Base-by-base conservation (phyloP, 2,113 vertebrate species). In the Sebastes schlegelii region DNA sequence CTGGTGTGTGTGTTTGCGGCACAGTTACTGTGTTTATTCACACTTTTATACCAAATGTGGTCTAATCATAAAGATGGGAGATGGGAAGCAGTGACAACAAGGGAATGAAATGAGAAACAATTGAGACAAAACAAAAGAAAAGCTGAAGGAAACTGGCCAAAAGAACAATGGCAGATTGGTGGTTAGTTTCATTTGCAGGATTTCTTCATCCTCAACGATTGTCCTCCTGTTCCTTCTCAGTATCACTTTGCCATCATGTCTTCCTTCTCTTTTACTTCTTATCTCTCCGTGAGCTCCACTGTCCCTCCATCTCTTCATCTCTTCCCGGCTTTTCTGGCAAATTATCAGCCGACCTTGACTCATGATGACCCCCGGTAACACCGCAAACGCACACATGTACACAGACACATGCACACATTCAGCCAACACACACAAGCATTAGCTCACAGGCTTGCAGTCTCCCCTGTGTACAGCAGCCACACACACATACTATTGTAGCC, bases 321-420 rank as follows among this genome's bases (percentile, higher is more conserved):
- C 73, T 49, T 69, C 82, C 49, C 54, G 13, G 74, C 75, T 80
- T 83, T 83, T 83, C 73, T 70, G 62, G 67, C 72, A 70, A 91
- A 91, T 93, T 88, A 91, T 90, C 83, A 89, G 51, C 84, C 90
- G 92, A 93, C 93, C 91, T 93, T 93, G 89, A 85, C 88, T 90
- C 52, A 14, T 89, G 87, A 88, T 89, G 87, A 88, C 87, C 49
- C 58, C 11, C 51, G 49, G 64, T 34, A 61, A 68, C 66, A 34
- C 66, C 66, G 55, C 42, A 51, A 58, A 78, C 58, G 68, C 49
- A 69, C 52, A 75, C 49, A 51, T 61, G 9, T 21, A 71, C 66
- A 55, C 23, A 64, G 64, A 66, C 48, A 63, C 43, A 67, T 82
- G 74, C 42, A 66, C 85, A 85, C 26, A 84, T 11, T 14, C 72